Conservation (phyloP, 2,113 vertebrate genomes). For the Sardina pilchardus region DNA sequence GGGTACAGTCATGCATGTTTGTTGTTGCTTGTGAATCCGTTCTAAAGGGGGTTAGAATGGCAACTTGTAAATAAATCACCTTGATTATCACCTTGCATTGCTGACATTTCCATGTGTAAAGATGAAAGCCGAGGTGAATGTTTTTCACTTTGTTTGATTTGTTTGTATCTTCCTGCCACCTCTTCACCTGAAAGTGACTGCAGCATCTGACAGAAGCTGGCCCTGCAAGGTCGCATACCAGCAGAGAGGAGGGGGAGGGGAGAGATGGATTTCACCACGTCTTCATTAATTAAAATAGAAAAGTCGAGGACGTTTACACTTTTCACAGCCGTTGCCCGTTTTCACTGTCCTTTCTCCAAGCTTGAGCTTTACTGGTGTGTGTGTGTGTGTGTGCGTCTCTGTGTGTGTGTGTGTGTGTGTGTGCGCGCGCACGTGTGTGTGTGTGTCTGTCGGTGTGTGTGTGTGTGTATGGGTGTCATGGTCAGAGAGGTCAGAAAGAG, state of each 20-base stretch:
- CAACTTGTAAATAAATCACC: neutral
- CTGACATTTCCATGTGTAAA: neutral
- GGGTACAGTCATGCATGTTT: neutral
- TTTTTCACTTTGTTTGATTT: neutral
- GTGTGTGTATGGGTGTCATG: neutral
- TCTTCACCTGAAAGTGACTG: neutral
- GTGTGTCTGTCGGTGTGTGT: neutral
- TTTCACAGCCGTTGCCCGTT: neutral
- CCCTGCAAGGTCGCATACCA: neutral
- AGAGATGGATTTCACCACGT: neutral
- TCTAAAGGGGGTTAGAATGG: neutral
- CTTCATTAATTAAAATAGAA: neutral
- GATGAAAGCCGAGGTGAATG: neutral
- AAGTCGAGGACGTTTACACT: neutral
- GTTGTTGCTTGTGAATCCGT: neutral
- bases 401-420: neutral
- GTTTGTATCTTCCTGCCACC: neutral
- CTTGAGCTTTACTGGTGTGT: neutral
- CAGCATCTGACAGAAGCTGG: neutral
- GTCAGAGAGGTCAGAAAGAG: conserved; percentile 1
- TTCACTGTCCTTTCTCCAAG: neutral
- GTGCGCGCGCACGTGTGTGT: neutral
- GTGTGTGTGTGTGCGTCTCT: no score
- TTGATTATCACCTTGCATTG: neutral
- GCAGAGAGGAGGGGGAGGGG: neutral